Percentiles rank a stretch among this genome's conserved stretches.
Conservation (phyloP, 2,113 vertebrate species). For the Lophotis ruficrista region DNA sequence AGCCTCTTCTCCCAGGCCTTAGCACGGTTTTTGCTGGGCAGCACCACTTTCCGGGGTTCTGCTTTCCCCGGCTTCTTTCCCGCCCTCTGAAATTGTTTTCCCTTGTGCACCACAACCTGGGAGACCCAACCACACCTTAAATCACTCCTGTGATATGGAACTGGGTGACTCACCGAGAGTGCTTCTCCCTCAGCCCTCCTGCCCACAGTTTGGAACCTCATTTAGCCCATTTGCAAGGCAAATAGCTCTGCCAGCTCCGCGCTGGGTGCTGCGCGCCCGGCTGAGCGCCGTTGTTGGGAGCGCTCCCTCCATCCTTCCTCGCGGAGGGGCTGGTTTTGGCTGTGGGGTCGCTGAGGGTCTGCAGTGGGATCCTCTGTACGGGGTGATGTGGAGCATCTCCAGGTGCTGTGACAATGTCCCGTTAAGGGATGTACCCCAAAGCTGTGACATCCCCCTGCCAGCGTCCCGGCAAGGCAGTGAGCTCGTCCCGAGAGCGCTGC, state of each 20-base stretch:
- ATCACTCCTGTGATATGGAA: conserved; percentile 15
- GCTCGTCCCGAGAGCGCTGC: neutral
- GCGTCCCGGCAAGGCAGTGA: neutral
- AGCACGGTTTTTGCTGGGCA: neutral
- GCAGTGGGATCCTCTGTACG: neutral
- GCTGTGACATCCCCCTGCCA: neutral
- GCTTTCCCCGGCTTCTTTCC: neutral
- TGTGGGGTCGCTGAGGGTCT: neutral
- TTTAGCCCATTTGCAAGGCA: conserved; percentile 53
- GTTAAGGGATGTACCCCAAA: neutral
- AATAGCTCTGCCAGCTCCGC: neutral
- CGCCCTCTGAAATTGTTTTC: neutral
- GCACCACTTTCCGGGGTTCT: neutral
- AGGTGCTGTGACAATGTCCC: neutral
- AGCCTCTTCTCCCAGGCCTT: neutral
- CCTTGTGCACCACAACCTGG: neutral
- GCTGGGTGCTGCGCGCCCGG: neutral
- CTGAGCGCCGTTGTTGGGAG: neutral
- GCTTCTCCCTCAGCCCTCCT: neutral
- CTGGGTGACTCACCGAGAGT: neutral
- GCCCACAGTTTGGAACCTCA: neutral
- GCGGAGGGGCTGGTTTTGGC: neutral
- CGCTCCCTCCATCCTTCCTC: neutral
- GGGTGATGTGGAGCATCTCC: neutral
- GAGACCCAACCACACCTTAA: conserved; percentile 52